Evolutionary conservation across 2,113 vertebrate genomes (phyloP).

Genomic region (Peromyscus leucopus): DNA sequence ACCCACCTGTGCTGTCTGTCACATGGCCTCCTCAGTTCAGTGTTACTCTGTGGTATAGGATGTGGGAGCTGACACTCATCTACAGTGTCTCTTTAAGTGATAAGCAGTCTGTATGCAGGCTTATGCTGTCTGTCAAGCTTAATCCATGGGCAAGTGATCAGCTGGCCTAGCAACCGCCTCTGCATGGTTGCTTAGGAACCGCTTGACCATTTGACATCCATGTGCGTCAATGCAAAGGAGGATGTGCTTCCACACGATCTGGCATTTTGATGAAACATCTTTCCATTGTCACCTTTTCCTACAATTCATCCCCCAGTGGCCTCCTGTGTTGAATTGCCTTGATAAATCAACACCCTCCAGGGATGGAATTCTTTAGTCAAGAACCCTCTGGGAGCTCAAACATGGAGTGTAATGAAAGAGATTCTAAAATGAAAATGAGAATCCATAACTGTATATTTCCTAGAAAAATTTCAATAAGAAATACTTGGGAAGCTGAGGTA

Average conservation of each 20-base stretch:
- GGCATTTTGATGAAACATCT: conserved; percentile 82
- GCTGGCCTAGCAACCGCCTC: conserved; percentile 22
- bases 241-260: conserved; percentile 56
- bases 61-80: neutral
- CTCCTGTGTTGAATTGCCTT: conserved; percentile 63
- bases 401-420: conserved; percentile 88
- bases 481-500: neutral
- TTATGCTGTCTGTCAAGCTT: neutral
- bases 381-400: neutral
- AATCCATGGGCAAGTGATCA: conserved; percentile 45
- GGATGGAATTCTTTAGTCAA: conserved; percentile 61
- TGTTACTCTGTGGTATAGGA: neutral
- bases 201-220: conserved; percentile 59
- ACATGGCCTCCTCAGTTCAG: neutral
- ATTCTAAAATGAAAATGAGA: conserved; percentile 86
- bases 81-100: conserved; percentile 24
- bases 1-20: neutral
- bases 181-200: conserved; percentile 42
- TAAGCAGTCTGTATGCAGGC: neutral
- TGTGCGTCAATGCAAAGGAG: neutral
- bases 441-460: neutral
- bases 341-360: conserved; percentile 62
- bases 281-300: conserved; percentile 75
- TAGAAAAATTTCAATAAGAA: neutral
- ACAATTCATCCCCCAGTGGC: conserved; percentile 64